Evolutionary conservation across 2,797 vertebrate genomes (phyloP).

Genomic region (Lates japonicus): DNA sequence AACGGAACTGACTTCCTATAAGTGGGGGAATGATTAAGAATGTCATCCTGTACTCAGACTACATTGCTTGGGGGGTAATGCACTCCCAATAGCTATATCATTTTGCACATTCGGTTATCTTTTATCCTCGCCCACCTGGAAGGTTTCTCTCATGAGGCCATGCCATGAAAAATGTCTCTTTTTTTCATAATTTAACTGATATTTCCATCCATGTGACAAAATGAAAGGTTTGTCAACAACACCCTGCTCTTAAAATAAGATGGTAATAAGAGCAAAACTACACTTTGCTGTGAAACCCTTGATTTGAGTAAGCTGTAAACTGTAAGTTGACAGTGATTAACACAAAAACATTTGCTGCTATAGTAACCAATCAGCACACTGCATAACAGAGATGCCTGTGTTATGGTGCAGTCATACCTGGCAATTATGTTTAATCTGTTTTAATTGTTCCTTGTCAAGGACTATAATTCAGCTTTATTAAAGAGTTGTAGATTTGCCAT

Average conservation of each 20-base stretch:
- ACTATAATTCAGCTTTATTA: constrained; percentile 76
- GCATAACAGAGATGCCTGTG: constrained; percentile 59
- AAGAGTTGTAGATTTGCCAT: constrained; percentile 60
- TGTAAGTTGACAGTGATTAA: constrained; percentile 79
- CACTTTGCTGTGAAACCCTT: constrained; percentile 77
- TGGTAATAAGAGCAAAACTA: constrained; percentile 72
- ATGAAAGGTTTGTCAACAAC: constrained; percentile 72
- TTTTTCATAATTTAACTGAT: constrained; percentile 65
- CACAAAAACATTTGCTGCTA: constrained; percentile 82
- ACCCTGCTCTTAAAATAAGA: constrained; percentile 73
- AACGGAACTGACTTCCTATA: constrained; percentile 61
- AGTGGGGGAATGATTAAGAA: constrained; percentile 48
- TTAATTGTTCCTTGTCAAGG: constrained; percentile 68
- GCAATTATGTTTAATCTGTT: constrained; percentile 78
- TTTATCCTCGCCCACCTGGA: constrained; percentile 44
- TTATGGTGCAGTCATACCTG: constrained; percentile 65
- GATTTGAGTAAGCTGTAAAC: constrained; percentile 82
- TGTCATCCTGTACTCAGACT: constrained; percentile 33
- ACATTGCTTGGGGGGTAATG: constrained; percentile 16
- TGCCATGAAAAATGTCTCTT: constrained; percentile 44
- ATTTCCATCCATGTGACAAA: constrained; percentile 71
- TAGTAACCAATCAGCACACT: constrained; percentile 74
- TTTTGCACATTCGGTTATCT: constrained; percentile 43
- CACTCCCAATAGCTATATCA: constrained; percentile 28
- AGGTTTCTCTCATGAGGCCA: constrained; percentile 44